phyloP scores from a whole-genome alignment of 1,140 invertebrate genomes.

The Dreissena polymorpha region DNA sequence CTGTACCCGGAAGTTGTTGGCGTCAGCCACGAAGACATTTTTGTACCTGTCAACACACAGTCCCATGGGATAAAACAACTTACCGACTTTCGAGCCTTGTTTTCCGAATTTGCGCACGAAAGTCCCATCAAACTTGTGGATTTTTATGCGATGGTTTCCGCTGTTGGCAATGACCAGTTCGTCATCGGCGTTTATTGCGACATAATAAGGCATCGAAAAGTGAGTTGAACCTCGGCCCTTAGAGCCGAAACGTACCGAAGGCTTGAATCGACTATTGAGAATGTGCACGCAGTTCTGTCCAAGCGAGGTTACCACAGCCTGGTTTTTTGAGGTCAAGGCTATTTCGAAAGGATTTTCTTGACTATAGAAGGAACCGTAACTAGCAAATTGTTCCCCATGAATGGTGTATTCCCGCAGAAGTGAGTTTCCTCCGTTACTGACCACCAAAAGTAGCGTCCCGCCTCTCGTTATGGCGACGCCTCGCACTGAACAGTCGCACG shows the following conservation, averaged over 20 bases:
- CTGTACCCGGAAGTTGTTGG: constrained; percentile 98
- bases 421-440: constrained; percentile 60
- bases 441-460: constrained; percentile 59
- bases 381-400: constrained; percentile 59
- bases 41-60: constrained; percentile 98
- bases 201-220: constrained; percentile 67
- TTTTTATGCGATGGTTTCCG: constrained; percentile 73
- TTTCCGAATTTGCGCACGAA: constrained; percentile 62
- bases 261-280: constrained; percentile 98
- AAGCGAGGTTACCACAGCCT: constrained; percentile 72
- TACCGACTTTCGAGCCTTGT: constrained; percentile 77
- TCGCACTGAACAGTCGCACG: constrained; percentile 65
- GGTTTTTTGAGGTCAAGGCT: constrained; percentile 55
- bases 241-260: constrained; percentile 96
- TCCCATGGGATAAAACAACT: constrained; percentile 98
- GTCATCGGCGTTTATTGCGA: constrained; percentile 60
- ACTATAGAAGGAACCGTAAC: constrained; percentile 64
- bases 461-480: constrained; percentile 59
- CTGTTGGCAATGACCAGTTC: constrained; percentile 69
- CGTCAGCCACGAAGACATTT: constrained; percentile 98
- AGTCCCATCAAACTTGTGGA: constrained; percentile 70
- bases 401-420: constrained; percentile 64
- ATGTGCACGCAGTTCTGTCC: constrained; percentile 97
- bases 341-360: constrained; percentile 71
- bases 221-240: constrained; percentile 91